Conservation (phyloP, 2,888 invertebrate genomes). For the Thera britannica region DNA sequence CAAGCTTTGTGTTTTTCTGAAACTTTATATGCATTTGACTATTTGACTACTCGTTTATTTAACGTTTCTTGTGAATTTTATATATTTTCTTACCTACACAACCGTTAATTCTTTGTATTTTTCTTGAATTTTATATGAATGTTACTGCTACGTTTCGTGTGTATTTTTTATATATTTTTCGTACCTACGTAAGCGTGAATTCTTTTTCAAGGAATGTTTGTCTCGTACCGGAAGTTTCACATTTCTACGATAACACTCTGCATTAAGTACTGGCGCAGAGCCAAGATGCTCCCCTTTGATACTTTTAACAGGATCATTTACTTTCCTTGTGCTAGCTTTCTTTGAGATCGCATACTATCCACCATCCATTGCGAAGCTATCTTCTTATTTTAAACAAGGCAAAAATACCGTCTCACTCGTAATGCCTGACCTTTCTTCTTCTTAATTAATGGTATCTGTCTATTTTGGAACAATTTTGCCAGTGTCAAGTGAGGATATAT, state of each 20-base stretch:
- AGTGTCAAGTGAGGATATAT: no score
- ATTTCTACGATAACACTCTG: constrained; percentile 14
- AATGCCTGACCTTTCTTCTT: no score
- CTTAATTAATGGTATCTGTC: no score
- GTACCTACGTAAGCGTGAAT: background rate
- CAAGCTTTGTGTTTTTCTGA: no score
- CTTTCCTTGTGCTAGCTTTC: constrained; percentile 13
- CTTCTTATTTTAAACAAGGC: background rate
- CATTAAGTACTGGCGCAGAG: constrained; percentile 16
- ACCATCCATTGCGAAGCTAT: background rate
- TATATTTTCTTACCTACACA: no score
- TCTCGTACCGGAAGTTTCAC: constrained; percentile 7
- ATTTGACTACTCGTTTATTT: no score
- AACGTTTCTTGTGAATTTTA: no score
- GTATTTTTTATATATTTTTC: background rate
- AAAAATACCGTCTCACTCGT: no score
- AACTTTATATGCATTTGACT: no score
- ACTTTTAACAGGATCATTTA: constrained; percentile 21
- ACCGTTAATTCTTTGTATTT: no score
- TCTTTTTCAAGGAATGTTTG: background rate
- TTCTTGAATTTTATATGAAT: background rate
- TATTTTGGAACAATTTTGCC: no score
- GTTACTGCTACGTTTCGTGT: background rate
- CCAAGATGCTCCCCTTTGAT: constrained; percentile 21
- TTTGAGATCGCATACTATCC: constrained; percentile 11